A percentile compares a stretch with the other conserved stretches of the same genome.
Conservation (phyloP, 2,888 invertebrate genomes). For the Hyles lineata region DNA sequence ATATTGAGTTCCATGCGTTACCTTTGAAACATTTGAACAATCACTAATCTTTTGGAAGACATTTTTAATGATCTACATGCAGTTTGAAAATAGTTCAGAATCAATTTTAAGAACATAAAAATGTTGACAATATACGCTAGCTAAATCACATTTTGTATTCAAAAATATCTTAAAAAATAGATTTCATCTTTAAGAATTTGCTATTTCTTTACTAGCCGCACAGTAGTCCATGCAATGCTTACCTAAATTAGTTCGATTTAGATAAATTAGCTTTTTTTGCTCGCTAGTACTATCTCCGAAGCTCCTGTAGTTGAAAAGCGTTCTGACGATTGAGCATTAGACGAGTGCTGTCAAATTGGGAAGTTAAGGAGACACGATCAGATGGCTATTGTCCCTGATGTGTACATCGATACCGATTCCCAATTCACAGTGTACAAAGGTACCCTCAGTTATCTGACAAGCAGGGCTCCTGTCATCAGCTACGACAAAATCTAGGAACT, state of each 20-base stretch:
- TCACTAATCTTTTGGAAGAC: not conserved
- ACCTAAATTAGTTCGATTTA: constrained; percentile 62
- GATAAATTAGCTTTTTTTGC: constrained; percentile 64
- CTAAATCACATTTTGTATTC: not conserved
- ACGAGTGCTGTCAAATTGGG: constrained; percentile 64
- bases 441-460: constrained; percentile 80
- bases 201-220: constrained; percentile 64
- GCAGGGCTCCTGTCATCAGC: constrained; percentile 82
- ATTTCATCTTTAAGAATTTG: constrained; percentile 38
- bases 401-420: constrained; percentile 47
- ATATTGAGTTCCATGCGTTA: not conserved
- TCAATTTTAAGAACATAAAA: too few species aligned
- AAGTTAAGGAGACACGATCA: constrained; percentile 44
- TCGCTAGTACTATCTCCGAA: constrained; percentile 59
- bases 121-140: not conserved
- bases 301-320: constrained; percentile 58
- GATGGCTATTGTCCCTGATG: not conserved
- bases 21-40: too few species aligned
- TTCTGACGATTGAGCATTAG: constrained; percentile 75
- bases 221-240: constrained; percentile 75
- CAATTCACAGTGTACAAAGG: constrained; percentile 52
- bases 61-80: not conserved
- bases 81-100: not conserved
- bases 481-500: constrained; percentile 54
- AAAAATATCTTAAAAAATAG: constrained; percentile 5